Evolutionary conservation across 2,888 invertebrate genomes (phyloP).

Genomic region (Nomada hirtipes): DNA sequence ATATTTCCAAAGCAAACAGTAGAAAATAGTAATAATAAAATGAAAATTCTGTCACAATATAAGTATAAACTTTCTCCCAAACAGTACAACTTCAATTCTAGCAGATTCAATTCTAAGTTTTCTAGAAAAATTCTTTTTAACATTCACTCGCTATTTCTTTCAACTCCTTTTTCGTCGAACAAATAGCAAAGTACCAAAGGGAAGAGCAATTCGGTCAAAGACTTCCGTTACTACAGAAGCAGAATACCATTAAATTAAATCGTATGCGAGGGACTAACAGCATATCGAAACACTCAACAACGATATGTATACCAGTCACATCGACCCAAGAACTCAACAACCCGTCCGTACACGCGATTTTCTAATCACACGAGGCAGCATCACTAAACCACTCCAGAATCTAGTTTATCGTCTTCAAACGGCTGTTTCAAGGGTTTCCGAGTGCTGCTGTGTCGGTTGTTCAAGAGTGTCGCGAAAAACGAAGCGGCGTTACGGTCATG

Average conservation of each 20-base stretch:
- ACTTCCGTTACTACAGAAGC: too few relatives aligned
- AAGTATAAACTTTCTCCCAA: too few relatives aligned
- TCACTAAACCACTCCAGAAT: not conserved
- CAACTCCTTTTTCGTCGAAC: too few relatives aligned
- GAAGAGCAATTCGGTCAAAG: too few relatives aligned
- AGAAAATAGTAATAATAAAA: too few relatives aligned
- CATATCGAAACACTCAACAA: not conserved
- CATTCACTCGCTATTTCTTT: not conserved
- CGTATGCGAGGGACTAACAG: not conserved
- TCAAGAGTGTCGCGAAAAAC: not conserved
- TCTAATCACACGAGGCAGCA: constrained; percentile 7
- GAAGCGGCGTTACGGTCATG: not conserved
- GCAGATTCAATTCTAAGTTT: not conserved
- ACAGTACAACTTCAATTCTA: too few relatives aligned
- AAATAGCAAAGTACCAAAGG: too few relatives aligned
- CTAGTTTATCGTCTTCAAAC: not conserved
- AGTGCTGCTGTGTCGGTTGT: not conserved
- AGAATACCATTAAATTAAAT: too few relatives aligned
- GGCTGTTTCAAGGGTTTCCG: not conserved
- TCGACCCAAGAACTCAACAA: not conserved
- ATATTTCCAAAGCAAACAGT: too few relatives aligned
- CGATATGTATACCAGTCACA: not conserved
- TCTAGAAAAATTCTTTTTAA: not conserved
- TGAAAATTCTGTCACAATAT: too few relatives aligned
- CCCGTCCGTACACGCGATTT: not conserved